Percentiles rank a stretch among this genome's conserved stretches.
Evolutionary conservation across 1,140 invertebrate species (phyloP).

Genomic region (Pseudomyrmex gracilis): DNA sequence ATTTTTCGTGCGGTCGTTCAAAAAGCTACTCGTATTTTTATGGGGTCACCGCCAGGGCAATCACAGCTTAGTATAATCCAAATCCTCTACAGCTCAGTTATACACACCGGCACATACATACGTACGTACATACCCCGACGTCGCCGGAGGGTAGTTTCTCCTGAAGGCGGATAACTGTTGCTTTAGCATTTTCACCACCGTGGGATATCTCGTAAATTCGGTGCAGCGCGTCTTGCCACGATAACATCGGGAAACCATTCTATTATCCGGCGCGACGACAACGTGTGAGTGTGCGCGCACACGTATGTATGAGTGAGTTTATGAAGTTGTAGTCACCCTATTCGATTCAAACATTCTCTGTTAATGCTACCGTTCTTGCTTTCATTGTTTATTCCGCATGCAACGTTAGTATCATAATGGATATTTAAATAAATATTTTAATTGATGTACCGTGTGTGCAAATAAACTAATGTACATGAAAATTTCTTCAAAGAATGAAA

Average conservation of each 20-base stretch:
- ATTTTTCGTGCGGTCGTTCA: constrained; percentile 32
- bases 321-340: constrained; percentile 12
- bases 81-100: constrained; percentile 29
- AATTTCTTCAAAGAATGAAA: no score
- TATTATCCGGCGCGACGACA: constrained; percentile 57
- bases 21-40: constrained; percentile 62
- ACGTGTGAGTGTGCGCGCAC: neutral
- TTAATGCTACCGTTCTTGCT: neutral
- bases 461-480: no score
- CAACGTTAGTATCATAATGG: neutral
- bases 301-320: neutral
- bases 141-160: neutral
- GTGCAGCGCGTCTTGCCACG: constrained; percentile 55
- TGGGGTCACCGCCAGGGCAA: constrained; percentile 51
- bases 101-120: constrained; percentile 39
- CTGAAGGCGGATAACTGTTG: constrained; percentile 68
- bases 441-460: neutral
- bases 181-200: constrained; percentile 72
- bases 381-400: neutral
- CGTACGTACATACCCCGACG: constrained; percentile 23
- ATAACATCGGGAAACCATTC: constrained; percentile 70
- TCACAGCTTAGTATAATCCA: constrained; percentile 69
- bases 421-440: neutral
- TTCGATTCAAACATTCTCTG: constrained; percentile 20
- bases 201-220: constrained; percentile 72